Base-by-base conservation (phyloP, 2,888 invertebrate species). In the Dione juno region DNA sequence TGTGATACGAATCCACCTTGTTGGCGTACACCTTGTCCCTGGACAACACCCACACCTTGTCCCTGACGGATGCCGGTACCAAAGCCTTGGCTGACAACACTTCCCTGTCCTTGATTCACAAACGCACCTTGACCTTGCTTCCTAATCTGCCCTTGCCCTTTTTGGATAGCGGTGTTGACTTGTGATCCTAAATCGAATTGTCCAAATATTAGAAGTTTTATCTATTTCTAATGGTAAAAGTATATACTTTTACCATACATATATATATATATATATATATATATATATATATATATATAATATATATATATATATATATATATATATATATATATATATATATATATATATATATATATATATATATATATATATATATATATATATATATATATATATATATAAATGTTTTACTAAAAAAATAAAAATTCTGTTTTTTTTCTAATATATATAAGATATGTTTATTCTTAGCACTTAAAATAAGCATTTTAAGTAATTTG, bases 41-140 rank as follows among this genome's bases (percentile, higher is more conserved):
- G 70, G 11, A 66, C 40, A 45, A 61, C 63, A 45, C 53, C 57
- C 40, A 58, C 64, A 35, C 72, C 70, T 54, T 72, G 72, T 48
- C 72, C 72, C 14, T 67, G 72, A 40, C 73, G 71, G 14, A 73
- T 66, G 19, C 71, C 71, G 45, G 66, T 68, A 0, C 73, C 73
- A 40, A 73, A 71, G 41, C 75, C 74, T 68, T 75, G 73, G 19
- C 41, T 53, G 13, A 76, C 58, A 13, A 54, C 59, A 6, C 21
- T 41, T 59, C 77, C 79, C 67, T 77, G 75, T 48, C 73, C 77
- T 58, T 74, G 72, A 65, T 71, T 45, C 8, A 73, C 74, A 58
- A 64, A 58, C 65, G 40, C 63, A 50, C 75, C 75, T 53, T 73
- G 71, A 35, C 76, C 77, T 43, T 72, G 74, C 13, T 75, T 72